Conservation (phyloP, 2,888 invertebrate genomes). For the Cerastoderma edule region DNA sequence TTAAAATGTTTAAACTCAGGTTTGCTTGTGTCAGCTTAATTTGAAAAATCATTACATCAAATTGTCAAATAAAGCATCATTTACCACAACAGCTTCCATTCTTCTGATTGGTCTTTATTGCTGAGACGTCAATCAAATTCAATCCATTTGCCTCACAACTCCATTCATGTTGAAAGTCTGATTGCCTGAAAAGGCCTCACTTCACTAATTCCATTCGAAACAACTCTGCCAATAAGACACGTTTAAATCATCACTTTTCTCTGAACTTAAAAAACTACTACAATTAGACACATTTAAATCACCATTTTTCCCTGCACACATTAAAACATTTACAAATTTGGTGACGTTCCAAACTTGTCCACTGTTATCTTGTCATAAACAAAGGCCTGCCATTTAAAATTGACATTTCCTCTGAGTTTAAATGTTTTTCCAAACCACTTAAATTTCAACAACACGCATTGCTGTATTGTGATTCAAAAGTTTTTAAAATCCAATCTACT, state of each 20-base stretch:
- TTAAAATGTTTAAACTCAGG: no score
- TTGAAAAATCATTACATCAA: no score
- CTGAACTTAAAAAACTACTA: no score
- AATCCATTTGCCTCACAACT: not conserved
- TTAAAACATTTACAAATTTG: not conserved
- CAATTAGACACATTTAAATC: no score
- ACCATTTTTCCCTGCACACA: no score
- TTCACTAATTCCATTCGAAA: no score
- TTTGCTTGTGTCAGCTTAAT: no score
- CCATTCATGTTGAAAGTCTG: no score
- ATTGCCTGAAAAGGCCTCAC: no score
- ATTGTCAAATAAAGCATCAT: no score
- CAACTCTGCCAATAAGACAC: no score
- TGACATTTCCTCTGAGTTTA: constrained; percentile 7
- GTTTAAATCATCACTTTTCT: no score
- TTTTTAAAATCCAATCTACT: not conserved
- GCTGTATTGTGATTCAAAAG: not conserved
- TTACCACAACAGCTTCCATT: constrained; percentile 21
- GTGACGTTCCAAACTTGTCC: constrained; percentile 11
- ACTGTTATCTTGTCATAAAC: constrained; percentile 7
- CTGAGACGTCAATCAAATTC: not conserved
- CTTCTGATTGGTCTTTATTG: not conserved
- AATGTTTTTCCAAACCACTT: not conserved
- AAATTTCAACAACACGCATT: constrained; percentile 10
- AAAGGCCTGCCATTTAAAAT: constrained; percentile 10